Conservation (phyloP, 1,140 invertebrate species). For the Dreissena polymorpha region DNA sequence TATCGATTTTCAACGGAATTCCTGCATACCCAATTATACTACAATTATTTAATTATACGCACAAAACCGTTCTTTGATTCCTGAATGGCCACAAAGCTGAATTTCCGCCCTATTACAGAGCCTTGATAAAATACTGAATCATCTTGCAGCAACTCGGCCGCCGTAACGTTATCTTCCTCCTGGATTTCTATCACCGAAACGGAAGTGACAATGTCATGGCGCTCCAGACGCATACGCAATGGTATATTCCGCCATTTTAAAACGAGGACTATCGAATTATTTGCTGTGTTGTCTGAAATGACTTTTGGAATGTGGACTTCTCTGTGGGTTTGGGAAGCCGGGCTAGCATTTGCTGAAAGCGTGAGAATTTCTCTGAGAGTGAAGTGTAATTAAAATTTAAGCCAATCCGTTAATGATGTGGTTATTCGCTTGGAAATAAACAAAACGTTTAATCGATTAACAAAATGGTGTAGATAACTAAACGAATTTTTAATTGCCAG, state of each 20-base stretch:
- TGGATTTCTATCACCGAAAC: conserved; percentile 28
- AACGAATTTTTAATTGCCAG: too few species aligned
- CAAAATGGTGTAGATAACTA: too few species aligned
- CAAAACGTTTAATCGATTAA: too few species aligned
- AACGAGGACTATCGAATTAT: background rate
- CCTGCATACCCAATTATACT: too few species aligned
- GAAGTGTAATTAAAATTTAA: too few species aligned
- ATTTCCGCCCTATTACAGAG: background rate
- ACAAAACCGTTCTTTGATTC: background rate
- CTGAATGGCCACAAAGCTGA: conserved; percentile 33
- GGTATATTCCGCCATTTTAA: conserved; percentile 36
- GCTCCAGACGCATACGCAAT: conserved; percentile 9
- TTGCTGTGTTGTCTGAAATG: background rate
- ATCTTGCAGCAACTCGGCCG: conserved; percentile 20
- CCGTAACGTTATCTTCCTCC: conserved; percentile 1
- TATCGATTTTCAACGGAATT: too few species aligned
- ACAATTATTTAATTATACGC: background rate
- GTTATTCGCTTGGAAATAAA: too few species aligned
- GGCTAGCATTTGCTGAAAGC: too few species aligned
- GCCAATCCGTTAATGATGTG: too few species aligned
- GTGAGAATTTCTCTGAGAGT: too few species aligned
- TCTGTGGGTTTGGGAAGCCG: background rate
- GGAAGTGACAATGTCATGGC: conserved; percentile 24
- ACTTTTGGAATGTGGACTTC: background rate
- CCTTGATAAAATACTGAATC: conserved; percentile 27